Evolutionary conservation across 2,797 vertebrate genomes (phyloP), one percentile per base, ranked within the genome.

Genomic region (Chaetophractus vellerosus): DNA sequence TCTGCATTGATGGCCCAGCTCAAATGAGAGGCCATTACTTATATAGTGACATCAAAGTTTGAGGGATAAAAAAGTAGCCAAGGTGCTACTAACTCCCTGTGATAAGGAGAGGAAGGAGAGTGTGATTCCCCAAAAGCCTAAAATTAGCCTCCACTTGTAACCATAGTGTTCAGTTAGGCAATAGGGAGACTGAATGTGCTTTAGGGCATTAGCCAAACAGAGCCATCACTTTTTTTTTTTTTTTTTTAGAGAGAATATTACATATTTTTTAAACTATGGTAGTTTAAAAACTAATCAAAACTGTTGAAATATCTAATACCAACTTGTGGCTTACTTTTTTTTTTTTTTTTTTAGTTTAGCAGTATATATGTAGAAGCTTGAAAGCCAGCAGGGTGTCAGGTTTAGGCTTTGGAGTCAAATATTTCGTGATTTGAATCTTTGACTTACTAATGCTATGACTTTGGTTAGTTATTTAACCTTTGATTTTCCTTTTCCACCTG

Each of bases 391-490:
- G 31, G 9, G 71, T 61, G 5, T 90, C 28, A 38, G 9, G 23
- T 19, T 68, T 12, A 4, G 24, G 24, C 50, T 63, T 85, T 83
- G 41, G 48, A 79, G 41, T 23, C 64, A 79, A n/a, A 81, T 24
- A 85, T 18, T 14, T 52, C 19, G 82, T 52, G 28, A 3, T 95
- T 82, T 94, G 59, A 88, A 50, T 89, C 61, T 57, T 91, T 92
- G 36, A 33, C 55, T 78, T 63, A 71, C 9, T 23, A 31, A 91
- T 18, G 31, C 57, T 23, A 57, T 86, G 33, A 84, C 23, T 6
- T 23, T 72, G 33, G 41, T 26, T 50, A 33, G 31, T 94, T 83
- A 68, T 63, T 82, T 76, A 88, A 52, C 50, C 66, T 89, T 91
- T 85, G 66, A n/a, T 59, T 79, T 88, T 93, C 24, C 33, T 92